Evolutionary conservation across 2,888 invertebrate genomes (phyloP).

Genomic region (Leptopilina drosophilae): DNA sequence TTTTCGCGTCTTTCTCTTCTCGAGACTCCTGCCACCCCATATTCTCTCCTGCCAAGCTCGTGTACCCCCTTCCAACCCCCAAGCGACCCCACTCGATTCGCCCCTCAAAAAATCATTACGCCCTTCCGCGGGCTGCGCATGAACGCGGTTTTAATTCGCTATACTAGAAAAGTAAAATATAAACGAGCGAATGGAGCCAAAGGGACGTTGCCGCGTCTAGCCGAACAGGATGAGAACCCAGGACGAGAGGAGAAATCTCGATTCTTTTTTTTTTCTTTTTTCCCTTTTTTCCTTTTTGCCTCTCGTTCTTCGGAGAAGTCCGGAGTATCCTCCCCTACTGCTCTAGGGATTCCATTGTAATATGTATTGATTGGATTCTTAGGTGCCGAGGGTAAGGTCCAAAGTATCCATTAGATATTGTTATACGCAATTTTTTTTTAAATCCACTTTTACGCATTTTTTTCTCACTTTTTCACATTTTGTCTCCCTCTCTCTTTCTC

Average conservation of each 20-base stretch:
- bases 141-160: conserved; percentile 82
- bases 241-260: conserved; percentile 58
- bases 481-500: neutral
- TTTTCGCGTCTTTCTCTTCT: conserved; percentile 52
- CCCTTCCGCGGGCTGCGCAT: conserved; percentile 83
- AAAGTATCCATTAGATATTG: conserved; percentile 41
- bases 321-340: conserved; percentile 69
- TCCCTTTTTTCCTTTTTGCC: neutral
- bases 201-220: conserved; percentile 75
- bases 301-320: conserved; percentile 63
- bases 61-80: conserved; percentile 65
- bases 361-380: conserved; percentile 77
- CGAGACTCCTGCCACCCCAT: conserved; percentile 59
- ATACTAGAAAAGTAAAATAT: conserved; percentile 75
- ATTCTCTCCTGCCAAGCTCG: conserved; percentile 53
- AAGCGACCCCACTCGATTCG: conserved; percentile 86
- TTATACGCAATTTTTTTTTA: conserved; percentile 14
- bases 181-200: conserved; percentile 75
- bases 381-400: conserved; percentile 66
- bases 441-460: neutral
- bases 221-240: conserved; percentile 63
- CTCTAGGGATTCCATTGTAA: conserved; percentile 75
- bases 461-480: neutral
- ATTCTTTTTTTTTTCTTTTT: conserved; percentile 54
- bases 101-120: conserved; percentile 92